Percentiles rank a stretch among this genome's conserved stretches.
Evolutionary conservation across 1,140 invertebrate genomes (phyloP).

Genomic region (Meloidogyne exigua): DNA sequence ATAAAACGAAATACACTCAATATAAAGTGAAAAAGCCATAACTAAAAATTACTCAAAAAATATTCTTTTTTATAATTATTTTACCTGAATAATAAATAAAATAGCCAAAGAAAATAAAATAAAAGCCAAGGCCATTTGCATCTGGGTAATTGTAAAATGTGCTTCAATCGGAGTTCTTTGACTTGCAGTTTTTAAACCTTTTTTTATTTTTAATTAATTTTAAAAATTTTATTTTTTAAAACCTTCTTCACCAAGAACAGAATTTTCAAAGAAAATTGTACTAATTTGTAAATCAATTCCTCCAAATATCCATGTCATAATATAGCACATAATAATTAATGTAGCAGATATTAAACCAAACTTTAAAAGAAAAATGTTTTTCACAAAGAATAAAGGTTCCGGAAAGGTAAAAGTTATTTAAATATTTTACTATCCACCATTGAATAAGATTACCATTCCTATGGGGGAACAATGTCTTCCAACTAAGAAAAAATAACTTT

Average conservation of each 20-base stretch:
- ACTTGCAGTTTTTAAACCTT: not conserved
- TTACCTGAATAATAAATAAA: not conserved
- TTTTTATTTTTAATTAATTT: no score
- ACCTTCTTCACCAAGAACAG: conserved; percentile 1
- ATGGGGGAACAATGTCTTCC: no score
- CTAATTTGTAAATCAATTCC: not conserved
- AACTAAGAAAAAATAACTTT: no score
- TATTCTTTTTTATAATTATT: not conserved
- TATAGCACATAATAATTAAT: conserved; percentile 3
- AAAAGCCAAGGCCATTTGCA: not conserved
- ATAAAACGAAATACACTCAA: not conserved
- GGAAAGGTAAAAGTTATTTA: no score
- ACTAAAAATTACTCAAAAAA: not conserved
- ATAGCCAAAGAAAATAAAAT: not conserved
- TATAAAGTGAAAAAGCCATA: not conserved
- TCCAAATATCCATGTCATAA: not conserved
- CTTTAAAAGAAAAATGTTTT: not conserved
- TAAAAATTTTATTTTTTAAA: not conserved
- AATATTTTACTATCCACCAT: no score
- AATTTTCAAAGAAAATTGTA: conserved; percentile 2
- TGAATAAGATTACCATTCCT: no score
- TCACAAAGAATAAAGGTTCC: no score
- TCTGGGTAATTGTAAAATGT: not conserved
- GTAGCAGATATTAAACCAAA: not conserved
- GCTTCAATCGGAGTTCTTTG: not conserved